Evolutionary conservation across 1,140 invertebrate genomes (phyloP).

Genomic region (Neotoxoptera formosana): DNA sequence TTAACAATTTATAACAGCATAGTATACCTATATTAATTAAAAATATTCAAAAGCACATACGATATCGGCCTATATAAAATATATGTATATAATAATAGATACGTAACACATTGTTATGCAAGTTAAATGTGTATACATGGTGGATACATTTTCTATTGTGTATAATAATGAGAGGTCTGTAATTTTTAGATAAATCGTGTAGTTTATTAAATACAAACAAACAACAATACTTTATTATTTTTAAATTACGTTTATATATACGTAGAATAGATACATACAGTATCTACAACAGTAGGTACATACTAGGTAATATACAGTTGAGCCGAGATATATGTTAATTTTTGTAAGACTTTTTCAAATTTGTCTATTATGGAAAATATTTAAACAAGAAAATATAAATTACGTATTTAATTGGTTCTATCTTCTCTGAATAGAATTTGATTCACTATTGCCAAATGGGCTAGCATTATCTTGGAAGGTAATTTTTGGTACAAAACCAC

Average conservation of each 20-base stretch:
- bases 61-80: not conserved
- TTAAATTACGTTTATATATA: not conserved
- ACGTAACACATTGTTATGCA: not conserved
- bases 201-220: conserved; percentile 10
- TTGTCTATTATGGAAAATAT: not conserved
- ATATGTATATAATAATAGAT: not conserved
- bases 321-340: not conserved
- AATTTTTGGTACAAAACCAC: conserved; percentile 74
- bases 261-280: not conserved
- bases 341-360: not conserved
- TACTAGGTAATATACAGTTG: not conserved
- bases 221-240: not conserved
- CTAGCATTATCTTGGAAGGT: conserved; percentile 69
- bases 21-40: not conserved
- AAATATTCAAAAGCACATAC: not conserved
- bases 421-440: conserved; percentile 33
- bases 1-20: not conserved
- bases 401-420: not conserved
- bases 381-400: not conserved
- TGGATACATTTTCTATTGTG: not conserved
- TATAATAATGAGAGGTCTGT: not conserved
- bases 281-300: no score
- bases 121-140: not conserved
- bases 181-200: not conserved
- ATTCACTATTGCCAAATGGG: conserved; percentile 63